Percentiles rank a stretch among this genome's conserved stretches.
Evolutionary conservation across 2,113 vertebrate species (phyloP).

Genomic region (Butastur rufipennis): DNA sequence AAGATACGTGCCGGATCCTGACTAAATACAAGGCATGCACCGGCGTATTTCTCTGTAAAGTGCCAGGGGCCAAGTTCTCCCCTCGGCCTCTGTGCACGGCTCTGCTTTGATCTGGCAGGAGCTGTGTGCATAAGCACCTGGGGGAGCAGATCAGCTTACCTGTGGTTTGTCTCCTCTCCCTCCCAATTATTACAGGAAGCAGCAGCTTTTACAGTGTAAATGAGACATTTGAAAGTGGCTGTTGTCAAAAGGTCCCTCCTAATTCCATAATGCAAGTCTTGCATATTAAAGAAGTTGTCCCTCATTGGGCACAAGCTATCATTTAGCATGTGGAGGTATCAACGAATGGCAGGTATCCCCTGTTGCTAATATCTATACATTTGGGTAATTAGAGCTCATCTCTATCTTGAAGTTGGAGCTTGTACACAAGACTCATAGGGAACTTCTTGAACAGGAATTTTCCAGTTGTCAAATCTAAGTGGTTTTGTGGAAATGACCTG

Average conservation of each 20-base stretch:
- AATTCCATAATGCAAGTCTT: neutral
- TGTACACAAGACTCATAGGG: neutral
- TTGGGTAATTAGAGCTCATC: neutral
- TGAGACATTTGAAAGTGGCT: neutral
- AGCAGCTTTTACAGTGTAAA: neutral
- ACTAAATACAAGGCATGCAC: neutral
- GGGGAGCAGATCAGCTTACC: neutral
- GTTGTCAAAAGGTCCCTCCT: neutral
- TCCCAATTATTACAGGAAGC: neutral
- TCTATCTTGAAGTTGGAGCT: neutral
- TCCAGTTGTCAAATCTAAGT: neutral
- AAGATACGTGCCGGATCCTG: neutral
- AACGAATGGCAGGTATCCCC: neutral
- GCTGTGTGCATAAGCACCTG: neutral
- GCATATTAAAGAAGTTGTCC: neutral
- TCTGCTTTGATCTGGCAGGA: neutral
- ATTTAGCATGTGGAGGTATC: neutral
- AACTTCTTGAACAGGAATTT: neutral
- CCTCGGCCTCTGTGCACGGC: neutral
- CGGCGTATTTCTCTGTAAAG: neutral
- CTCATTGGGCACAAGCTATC: accelerated
- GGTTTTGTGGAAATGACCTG: neutral
- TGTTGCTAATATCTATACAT: accelerated
- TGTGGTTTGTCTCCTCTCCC: neutral
- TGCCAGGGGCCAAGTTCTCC: neutral